Evolutionary conservation across 2,888 invertebrate species (phyloP), one percentile per base, ranked within the genome.

Genomic region (Tolmerus cingulatus): DNA sequence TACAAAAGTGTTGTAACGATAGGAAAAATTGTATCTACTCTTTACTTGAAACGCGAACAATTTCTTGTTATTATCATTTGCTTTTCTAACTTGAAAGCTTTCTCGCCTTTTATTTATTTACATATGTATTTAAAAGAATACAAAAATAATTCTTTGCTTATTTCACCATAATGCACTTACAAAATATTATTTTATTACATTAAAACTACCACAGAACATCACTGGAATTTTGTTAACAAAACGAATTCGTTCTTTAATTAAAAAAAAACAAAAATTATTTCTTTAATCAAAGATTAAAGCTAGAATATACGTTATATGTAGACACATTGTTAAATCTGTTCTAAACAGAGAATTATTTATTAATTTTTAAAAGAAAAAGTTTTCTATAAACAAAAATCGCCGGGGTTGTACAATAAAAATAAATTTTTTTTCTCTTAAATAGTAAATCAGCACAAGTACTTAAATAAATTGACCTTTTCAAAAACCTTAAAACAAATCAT

Each of bases 361-460:
- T 74, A 85, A 85, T 85, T 85, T 43, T 74, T 8, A 85, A 85
- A 85, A 74, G n/a, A 77, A 77, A 51, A 51, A 37, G 34, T 86
- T 27, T 66, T 66, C 66, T 66, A 19, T 66, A 66, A 66, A 66
- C 66, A 34, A 57, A 55, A 55, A 87, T 55, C 76, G 87, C 87
- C 87, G 87, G 87, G 87, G 78, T 86, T 85, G 87, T 87, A 87
- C 87, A 87, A 87, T 87, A 87, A 34, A 78, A 9, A 16, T 79
- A 66, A 51, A 51, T 51, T 34, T n/a, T 27, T 51, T 40, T 12
- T 51, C 23, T 51, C 46, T 76, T 76, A 76, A 37, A 76, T 37
- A 37, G 5, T 37, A 76, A 76, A 76, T 51, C 79, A 79, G 82
- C 82, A 82, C 57, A 82, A 82, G 82, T 82, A 82, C 82, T 82